Conservation (phyloP, 2,888 invertebrate genomes). For the Drosophila putrida region DNA sequence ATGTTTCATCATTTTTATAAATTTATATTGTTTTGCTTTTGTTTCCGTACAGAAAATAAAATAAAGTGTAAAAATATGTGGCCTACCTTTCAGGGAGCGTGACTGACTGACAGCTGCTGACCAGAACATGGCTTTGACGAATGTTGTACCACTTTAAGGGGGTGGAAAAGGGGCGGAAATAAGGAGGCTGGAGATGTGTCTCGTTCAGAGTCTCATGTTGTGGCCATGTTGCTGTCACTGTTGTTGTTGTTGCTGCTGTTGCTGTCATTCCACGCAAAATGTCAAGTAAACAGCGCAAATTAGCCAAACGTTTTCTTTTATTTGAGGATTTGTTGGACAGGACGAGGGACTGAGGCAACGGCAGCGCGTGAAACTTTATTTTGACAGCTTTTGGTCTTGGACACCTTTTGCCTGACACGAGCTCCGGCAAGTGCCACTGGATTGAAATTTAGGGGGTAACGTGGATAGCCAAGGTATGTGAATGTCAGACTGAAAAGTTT, state of each 20-base stretch:
- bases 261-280: conserved; percentile 66
- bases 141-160: conserved; percentile 19
- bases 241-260: conserved; percentile 20
- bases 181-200: conserved; percentile 17
- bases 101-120: conserved; percentile 61
- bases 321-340: conserved; percentile 21
- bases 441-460: neutral
- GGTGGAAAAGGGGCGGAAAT: neutral
- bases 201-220: conserved; percentile 54
- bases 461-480: neutral
- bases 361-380: conserved; percentile 71
- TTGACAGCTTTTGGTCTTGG: conserved; percentile 66
- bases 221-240: conserved; percentile 47
- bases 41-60: conserved; percentile 22
- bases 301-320: conserved; percentile 71
- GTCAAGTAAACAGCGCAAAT: conserved; percentile 79
- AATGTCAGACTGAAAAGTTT: conserved; percentile 39
- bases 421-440: conserved; percentile 15
- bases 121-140: conserved; percentile 50
- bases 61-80: conserved; percentile 43
- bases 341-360: neutral
- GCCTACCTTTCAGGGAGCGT: conserved; percentile 31
- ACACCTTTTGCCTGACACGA: conserved; percentile 62
- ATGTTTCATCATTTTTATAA: conserved; percentile 48
- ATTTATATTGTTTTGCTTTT: conserved; percentile 25